phyloP scores from a whole-genome alignment of 1,140 invertebrate genomes.

The Frieseomelitta varia region DNA sequence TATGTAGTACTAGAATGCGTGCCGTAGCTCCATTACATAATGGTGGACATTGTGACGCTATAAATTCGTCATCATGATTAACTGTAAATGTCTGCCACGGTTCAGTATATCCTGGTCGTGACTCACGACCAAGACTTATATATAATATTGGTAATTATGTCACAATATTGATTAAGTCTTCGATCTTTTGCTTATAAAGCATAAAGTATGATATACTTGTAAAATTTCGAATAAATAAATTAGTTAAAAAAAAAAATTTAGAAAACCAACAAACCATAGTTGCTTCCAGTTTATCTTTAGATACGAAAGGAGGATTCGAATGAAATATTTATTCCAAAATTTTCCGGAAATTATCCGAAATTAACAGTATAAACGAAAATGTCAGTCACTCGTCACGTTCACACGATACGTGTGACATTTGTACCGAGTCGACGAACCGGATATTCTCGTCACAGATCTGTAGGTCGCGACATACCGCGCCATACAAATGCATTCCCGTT shows the following conservation, averaged over 20 bases:
- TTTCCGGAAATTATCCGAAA: not conserved
- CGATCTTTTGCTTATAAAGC: no score
- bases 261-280: no score
- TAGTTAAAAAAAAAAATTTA: no score
- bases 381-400: not conserved
- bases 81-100: not conserved
- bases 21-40: not conserved
- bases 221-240: no score
- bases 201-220: no score
- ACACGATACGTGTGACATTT: no score
- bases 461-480: not conserved
- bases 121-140: not conserved
- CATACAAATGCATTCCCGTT: not conserved
- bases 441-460: not conserved
- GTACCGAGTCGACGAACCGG: not conserved
- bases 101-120: not conserved
- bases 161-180: no score
- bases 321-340: no score
- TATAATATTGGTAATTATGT: no score
- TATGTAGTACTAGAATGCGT: no score
- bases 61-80: constrained; percentile 15
- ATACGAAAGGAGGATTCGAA: no score
- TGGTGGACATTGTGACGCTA: not conserved
- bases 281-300: no score
- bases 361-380: not conserved